Conservation (phyloP, 1,140 invertebrate species). For the Sinonovacula constricta region DNA sequence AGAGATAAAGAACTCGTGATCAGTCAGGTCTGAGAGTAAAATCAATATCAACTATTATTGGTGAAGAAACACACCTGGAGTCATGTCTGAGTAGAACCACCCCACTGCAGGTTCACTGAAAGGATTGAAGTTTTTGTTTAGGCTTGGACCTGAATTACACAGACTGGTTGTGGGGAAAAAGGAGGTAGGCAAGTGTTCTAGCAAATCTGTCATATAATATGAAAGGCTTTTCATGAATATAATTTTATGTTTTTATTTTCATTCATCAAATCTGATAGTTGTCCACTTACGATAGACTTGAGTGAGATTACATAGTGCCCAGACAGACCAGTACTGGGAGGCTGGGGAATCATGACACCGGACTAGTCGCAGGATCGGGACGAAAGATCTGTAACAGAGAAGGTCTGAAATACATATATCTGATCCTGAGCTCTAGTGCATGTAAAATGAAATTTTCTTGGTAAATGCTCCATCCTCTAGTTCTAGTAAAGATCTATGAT, state of each 20-base stretch:
- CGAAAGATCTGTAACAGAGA: slow-evolving; percentile 85
- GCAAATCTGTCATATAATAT: background rate
- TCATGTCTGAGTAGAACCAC: background rate
- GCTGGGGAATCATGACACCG: slow-evolving; percentile 90
- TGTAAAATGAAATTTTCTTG: too few species aligned
- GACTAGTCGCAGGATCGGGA: slow-evolving; percentile 91
- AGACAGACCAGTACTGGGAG: slow-evolving; percentile 97
- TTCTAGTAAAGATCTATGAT: too few species aligned
- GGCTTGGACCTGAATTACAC: background rate
- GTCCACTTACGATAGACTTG: slow-evolving; percentile 90
- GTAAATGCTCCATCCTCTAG: too few species aligned
- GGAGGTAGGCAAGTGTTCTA: background rate
- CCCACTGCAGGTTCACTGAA: too few species aligned
- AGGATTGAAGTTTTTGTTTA: background rate
- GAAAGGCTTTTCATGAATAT: too few species aligned
- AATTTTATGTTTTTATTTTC: too few species aligned
- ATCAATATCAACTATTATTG: background rate
- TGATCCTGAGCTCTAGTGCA: too few species aligned
- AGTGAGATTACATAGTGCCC: slow-evolving; percentile 97
- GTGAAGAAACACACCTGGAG: background rate
- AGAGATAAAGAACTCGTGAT: slow-evolving; percentile 37
- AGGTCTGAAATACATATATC: background rate
- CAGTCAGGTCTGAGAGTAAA: background rate
- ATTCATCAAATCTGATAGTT: background rate
- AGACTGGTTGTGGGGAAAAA: background rate